Evolutionary conservation across 2,113 vertebrate species (phyloP).

Genomic region (Aphyosemion australe): DNA sequence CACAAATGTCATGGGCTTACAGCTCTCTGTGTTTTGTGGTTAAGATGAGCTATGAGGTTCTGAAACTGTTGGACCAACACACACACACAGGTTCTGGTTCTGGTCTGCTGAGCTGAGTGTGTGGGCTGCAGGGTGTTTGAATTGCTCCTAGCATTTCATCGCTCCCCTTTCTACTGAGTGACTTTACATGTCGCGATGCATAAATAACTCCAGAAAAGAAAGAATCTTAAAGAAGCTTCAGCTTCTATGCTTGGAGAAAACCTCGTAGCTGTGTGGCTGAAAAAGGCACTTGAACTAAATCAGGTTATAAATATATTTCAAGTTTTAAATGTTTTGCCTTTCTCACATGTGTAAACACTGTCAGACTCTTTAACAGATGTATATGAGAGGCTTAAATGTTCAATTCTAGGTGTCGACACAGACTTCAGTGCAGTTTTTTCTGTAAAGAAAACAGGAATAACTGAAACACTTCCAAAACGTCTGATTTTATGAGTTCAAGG

Average conservation of each 20-base stretch:
- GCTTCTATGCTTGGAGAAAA: background rate
- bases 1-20: too few relatives aligned
- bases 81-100: background rate
- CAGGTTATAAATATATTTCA: background rate
- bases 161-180: constrained; percentile 16
- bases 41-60: background rate
- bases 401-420: background rate
- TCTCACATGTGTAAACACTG: background rate
- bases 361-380: background rate
- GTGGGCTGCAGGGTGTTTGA: background rate
- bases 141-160: background rate
- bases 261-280: background rate
- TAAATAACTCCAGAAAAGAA: constrained; percentile 3
- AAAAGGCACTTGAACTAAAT: background rate
- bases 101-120: background rate
- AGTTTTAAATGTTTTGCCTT: background rate
- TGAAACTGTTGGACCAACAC: background rate
- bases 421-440: background rate
- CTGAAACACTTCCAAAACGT: too few relatives aligned
- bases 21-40: background rate
- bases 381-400: background rate
- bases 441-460: too few relatives aligned
- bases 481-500: too few relatives aligned
- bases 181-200: constrained; percentile 30
- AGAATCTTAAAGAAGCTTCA: background rate